Base-by-base conservation (phyloP, 2,888 invertebrate genomes). In the Drosophila leonis region DNA sequence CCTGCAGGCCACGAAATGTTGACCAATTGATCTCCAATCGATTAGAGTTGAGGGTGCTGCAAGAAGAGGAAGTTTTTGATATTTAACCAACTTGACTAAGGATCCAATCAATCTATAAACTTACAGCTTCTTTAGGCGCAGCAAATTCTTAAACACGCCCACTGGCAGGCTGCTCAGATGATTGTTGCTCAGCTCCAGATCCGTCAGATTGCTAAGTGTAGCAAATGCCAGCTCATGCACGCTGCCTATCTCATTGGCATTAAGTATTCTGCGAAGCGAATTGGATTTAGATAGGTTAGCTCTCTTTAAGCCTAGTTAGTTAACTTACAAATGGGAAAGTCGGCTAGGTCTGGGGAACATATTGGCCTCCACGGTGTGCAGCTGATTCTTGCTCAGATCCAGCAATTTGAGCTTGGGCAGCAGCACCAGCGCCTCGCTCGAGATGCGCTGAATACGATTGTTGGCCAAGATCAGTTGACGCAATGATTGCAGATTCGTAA, bases 381-480 rank as follows among this genome's bases (percentile, higher is more conserved):
- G 88, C 71, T 92, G 92, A 88, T 94, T 94, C 81, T 92, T 93
- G 73, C 92, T 93, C 55, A 94, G 90, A 93, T 93, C 94, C 59
- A 93, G 73, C 4, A 93, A 90, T 55, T 88, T 91, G 0, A 93
- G 75, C 61, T 84, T 88, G 4, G 92, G 92, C 78, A 98, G 95
- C 60, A 96, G 97, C 94, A 95, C 97, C 93, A 98, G 97, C 49
- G 98, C 96, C 63, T 97, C 98, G 94, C 97, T 97, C 85, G 95
- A 95, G 65, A 98, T 94, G 80, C 95, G 94, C 72, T 94, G 94
- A 85, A 98, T 97, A 80, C 95, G 95, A 93, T 98, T 98, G 86
- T 96, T 95, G 90, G 96, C 96, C 82, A 98, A 93, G 92, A 96
- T 97, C 59, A 98, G 94, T 62, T 95, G 95, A 57, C 95, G 95